These are phyloP conservation scores for Oryzias melastigma DNA, from an alignment of 2,113 vertebrate species.

Conservation along the genomic window DNA sequence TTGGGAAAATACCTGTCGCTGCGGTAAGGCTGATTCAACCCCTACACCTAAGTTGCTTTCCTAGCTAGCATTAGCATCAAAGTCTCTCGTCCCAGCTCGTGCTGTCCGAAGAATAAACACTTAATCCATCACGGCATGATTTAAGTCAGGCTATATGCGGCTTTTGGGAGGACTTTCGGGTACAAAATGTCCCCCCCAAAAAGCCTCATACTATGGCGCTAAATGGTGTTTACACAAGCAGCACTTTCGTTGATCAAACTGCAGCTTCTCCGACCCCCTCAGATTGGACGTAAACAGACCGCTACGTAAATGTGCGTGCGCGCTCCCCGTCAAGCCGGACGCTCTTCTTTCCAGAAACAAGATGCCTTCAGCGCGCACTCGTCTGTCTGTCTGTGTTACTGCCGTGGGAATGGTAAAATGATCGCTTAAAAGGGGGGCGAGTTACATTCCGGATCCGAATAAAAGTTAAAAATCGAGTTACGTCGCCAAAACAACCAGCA, in stretches of 20 bases:
- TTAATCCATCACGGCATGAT: constrained; percentile 48
- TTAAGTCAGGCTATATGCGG: constrained; percentile 3
- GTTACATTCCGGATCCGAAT: not conserved
- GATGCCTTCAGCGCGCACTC: constrained; percentile 49
- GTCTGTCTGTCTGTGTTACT: constrained; percentile 4
- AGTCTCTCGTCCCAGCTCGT: constrained; percentile 46
- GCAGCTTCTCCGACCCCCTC: constrained; percentile 45
- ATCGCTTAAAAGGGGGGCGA: not conserved
- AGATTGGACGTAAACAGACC: constrained; percentile 62
- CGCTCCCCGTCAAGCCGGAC: not conserved
- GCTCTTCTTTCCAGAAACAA: constrained; percentile 32
- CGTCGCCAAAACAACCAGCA: not conserved
- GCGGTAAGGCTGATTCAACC: constrained; percentile 43
- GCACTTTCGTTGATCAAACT: constrained; percentile 25
- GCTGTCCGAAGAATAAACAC: constrained; percentile 38
- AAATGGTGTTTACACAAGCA: constrained; percentile 15
- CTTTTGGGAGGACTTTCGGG: constrained; percentile 1
- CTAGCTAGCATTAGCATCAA: constrained; percentile 58
- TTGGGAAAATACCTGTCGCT: constrained; percentile 61
- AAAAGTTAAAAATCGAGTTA: not conserved
- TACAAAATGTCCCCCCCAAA: constrained; percentile 1
- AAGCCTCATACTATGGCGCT: constrained; percentile 6
- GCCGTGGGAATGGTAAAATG: constrained; percentile 33
- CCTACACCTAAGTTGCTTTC: constrained; percentile 54
- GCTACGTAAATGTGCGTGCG: constrained; percentile 42